Conservation (phyloP, 2,113 vertebrate genomes). For the Thryonomys swinderianus region DNA sequence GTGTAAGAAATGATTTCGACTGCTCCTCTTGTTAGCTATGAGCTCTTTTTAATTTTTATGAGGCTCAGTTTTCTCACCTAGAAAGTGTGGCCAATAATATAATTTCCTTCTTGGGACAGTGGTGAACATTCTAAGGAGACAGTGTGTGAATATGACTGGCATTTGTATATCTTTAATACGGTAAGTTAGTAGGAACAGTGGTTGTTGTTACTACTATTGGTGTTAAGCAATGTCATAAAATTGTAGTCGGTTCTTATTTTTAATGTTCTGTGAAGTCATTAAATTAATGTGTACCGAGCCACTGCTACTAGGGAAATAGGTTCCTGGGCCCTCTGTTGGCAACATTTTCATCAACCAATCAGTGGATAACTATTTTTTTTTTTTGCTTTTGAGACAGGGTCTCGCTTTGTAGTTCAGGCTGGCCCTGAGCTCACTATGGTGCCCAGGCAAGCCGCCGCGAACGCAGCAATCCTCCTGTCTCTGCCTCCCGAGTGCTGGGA, state of each 20-base stretch:
- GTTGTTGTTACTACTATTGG: not conserved
- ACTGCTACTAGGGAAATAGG: not conserved
- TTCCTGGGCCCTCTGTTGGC: not conserved
- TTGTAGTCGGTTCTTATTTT: not conserved
- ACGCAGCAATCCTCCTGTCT: no score
- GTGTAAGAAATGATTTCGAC: not conserved
- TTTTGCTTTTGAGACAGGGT: no score
- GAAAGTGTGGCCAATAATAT: not conserved
- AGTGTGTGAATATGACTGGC: not conserved
- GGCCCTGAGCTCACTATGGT: no score
- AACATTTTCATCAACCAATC: not conserved
- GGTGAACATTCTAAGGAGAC: not conserved
- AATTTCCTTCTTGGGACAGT: not conserved
- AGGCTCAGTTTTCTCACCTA: not conserved
- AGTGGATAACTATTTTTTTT: not conserved
- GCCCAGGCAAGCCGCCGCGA: no score
- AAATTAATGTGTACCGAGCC: not conserved
- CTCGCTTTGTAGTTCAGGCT: no score
- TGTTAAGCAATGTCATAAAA: not conserved
- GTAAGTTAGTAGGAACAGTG: not conserved
- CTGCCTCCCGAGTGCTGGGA: no score
- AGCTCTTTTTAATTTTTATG: not conserved
- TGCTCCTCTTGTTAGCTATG: not conserved
- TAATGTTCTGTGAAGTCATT: not conserved
- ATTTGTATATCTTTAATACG: not conserved